Evolutionary conservation across 2,888 invertebrate genomes (phyloP).

Genomic region (Cryptosula pallasiana): DNA sequence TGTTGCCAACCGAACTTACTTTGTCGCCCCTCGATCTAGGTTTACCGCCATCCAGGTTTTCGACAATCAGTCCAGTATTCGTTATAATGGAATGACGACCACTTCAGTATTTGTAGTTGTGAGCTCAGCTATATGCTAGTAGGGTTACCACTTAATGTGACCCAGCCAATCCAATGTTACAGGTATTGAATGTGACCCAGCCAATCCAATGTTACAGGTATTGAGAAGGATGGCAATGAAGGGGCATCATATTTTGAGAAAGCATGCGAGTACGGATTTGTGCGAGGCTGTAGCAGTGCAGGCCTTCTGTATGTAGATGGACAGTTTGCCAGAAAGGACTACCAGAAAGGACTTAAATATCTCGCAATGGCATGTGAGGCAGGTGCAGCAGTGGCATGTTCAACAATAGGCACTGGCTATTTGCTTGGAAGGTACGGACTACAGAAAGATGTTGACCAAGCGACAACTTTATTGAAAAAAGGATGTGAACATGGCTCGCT

Average conservation of each 20-base stretch:
- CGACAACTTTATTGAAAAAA: slow-evolving; percentile 67
- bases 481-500: slow-evolving; percentile 75
- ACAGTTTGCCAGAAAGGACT: slow-evolving; percentile 28
- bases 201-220: slow-evolving; percentile 28
- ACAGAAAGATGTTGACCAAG: neutral
- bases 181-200: too few relatives aligned
- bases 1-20: too few relatives aligned
- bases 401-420: neutral
- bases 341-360: slow-evolving; percentile 61
- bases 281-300: slow-evolving; percentile 38
- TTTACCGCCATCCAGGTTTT: too few relatives aligned
- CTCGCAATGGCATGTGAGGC: slow-evolving; percentile 74
- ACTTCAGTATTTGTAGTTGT: too few relatives aligned
- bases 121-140: too few relatives aligned
- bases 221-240: slow-evolving; percentile 32
- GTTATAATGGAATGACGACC: too few relatives aligned
- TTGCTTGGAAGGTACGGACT: neutral
- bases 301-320: slow-evolving; percentile 32
- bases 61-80: too few relatives aligned
- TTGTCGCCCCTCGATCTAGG: too few relatives aligned
- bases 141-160: too few relatives aligned
- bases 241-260: slow-evolving; percentile 34
- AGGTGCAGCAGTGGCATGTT: slow-evolving; percentile 39
- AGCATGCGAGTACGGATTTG: slow-evolving; percentile 36
- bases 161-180: too few relatives aligned